A percentile compares a stretch with the other conserved stretches of the same genome.
phyloP scores from a whole-genome alignment of 1,140 invertebrate genomes.

The Rhyzopertha dominica region DNA sequence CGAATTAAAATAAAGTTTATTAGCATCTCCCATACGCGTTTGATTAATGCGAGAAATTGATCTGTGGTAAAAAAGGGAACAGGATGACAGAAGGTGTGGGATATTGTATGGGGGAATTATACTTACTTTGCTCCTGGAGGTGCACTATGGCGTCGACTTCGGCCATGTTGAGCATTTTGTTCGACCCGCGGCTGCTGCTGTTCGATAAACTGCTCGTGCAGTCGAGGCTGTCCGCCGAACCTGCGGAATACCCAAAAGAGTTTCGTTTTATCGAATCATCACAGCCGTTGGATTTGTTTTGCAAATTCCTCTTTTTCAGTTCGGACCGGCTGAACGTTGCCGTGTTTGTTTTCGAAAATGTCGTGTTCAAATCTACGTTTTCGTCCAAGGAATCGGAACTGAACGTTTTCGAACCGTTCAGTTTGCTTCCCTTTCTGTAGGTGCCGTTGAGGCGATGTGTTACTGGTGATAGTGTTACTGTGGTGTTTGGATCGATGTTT shows the following conservation, averaged over 20 bases:
- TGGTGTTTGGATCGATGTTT: too few relatives aligned
- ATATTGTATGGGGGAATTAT: too few relatives aligned
- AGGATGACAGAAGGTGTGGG: constrained; percentile 1
- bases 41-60: background rate
- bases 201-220: constrained; percentile 34
- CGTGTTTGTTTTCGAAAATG: constrained; percentile 1
- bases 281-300: background rate
- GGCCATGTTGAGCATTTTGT: constrained; percentile 38
- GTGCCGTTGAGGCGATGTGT: too few relatives aligned
- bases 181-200: constrained; percentile 34
- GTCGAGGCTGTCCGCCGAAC: constrained; percentile 41
- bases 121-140: constrained; percentile 38
- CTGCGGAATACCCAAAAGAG: constrained; percentile 27
- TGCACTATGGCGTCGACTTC: constrained; percentile 39
- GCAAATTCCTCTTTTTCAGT: constrained; percentile 7
- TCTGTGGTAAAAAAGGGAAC: constrained; percentile 1
- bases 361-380: constrained; percentile 14
- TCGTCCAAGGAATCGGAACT: too few relatives aligned
- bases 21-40: background rate
- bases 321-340: too few relatives aligned
- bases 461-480: too few relatives aligned
- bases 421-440: too few relatives aligned
- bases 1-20: background rate
- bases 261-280: constrained; percentile 17
- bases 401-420: too few relatives aligned